Evolutionary conservation across 2,888 invertebrate species (phyloP).

Genomic region (Tetropium fuscum): DNA sequence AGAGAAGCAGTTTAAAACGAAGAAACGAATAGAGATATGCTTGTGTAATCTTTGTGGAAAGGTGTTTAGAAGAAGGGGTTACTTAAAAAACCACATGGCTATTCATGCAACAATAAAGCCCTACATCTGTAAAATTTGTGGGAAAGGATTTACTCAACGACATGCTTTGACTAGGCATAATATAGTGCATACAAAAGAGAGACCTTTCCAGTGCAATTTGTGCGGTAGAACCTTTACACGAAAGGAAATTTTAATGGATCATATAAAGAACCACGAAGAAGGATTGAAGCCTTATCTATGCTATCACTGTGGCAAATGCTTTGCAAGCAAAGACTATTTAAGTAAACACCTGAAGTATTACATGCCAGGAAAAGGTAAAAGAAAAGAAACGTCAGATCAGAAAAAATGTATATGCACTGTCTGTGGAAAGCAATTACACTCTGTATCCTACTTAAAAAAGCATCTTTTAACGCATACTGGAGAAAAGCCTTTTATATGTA

Average conservation of each 20-base stretch:
- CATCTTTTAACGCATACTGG: constrained; percentile 38
- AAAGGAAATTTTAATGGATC: constrained; percentile 40
- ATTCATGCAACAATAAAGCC: constrained; percentile 39
- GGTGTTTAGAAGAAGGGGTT: constrained; percentile 35
- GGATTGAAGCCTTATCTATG: constrained; percentile 35
- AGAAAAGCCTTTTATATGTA: constrained; percentile 35
- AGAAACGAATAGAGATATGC: constrained; percentile 34
- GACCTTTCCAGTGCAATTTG: constrained; percentile 38
- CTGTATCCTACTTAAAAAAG: constrained; percentile 33
- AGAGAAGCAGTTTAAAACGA: constrained; percentile 14
- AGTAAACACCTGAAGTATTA: constrained; percentile 38
- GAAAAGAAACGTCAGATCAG: constrained; percentile 16
- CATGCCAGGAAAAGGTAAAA: constrained; percentile 30
- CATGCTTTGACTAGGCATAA: constrained; percentile 37
- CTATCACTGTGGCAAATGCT: constrained; percentile 37
- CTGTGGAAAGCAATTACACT: constrained; percentile 39
- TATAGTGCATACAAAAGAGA: constrained; percentile 39
- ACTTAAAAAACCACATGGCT: constrained; percentile 42
- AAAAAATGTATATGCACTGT: constrained; percentile 37
- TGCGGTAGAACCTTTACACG: constrained; percentile 40
- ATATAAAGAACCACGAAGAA: constrained; percentile 36
- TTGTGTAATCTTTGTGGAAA: constrained; percentile 40
- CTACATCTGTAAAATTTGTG: constrained; percentile 34
- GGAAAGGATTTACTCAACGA: constrained; percentile 37
- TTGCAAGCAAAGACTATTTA: constrained; percentile 36